Percentiles rank a stretch among this genome's conserved stretches.
Evolutionary conservation across 2,797 vertebrate genomes (phyloP).

Genomic region (Cyprinodon diabolis): DNA sequence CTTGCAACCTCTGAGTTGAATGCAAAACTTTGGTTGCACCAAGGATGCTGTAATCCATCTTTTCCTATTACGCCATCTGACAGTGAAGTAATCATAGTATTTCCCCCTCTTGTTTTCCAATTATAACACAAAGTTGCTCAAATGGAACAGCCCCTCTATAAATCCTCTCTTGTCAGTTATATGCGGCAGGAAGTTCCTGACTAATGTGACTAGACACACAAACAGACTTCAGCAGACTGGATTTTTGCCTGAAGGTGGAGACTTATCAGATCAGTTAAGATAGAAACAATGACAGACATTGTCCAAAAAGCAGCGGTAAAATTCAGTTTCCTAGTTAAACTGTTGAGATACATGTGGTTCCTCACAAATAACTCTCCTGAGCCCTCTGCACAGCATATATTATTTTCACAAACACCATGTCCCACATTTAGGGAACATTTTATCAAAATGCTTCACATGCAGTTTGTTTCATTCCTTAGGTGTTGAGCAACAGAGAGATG

Average conservation of each 20-base stretch:
- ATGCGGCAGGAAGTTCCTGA: background rate
- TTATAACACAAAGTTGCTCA: background rate
- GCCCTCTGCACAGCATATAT: background rate
- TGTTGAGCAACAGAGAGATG: constrained; percentile 39
- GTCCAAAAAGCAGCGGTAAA: background rate
- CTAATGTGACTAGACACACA: background rate
- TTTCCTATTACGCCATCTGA: background rate
- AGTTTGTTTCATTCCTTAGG: constrained; percentile 42
- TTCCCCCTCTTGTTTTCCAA: background rate
- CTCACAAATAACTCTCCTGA: background rate
- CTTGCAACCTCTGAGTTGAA: constrained; percentile 14
- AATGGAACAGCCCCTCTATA: background rate
- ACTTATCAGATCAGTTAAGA: background rate
- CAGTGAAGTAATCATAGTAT: background rate
- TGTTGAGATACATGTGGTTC: background rate
- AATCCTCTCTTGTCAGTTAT: constrained; percentile 8
- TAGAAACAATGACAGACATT: constrained; percentile 2
- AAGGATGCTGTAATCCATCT: background rate
- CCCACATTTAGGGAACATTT: constrained; percentile 33
- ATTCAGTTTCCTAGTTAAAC: constrained; percentile 1
- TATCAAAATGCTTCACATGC: constrained; percentile 32
- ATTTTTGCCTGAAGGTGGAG: constrained; percentile 12
- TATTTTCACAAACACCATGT: constrained; percentile 19
- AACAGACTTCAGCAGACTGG: constrained; percentile 5
- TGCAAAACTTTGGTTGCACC: background rate